Percentiles rank a stretch among this genome's conserved stretches.
These are phyloP conservation scores for Pterophyllum scalare DNA, from an alignment of 2,113 vertebrate species.

Conservation along the genomic window DNA sequence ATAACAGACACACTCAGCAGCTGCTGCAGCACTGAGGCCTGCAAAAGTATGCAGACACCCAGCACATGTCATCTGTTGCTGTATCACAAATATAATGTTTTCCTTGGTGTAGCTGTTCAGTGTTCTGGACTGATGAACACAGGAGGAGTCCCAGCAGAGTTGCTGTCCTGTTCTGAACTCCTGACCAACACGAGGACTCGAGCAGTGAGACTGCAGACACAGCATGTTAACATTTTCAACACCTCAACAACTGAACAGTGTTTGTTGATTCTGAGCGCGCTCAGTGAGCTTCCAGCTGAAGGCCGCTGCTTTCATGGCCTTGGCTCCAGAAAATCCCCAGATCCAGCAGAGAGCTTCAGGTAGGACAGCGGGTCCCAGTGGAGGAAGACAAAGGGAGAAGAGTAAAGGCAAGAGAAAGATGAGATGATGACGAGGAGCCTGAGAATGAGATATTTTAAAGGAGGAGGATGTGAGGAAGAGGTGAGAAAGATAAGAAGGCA, in stretches of 20 bases:
- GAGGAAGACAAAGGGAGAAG: neutral
- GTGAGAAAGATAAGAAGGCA: neutral
- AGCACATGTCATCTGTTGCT: neutral
- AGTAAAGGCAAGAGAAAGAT: neutral
- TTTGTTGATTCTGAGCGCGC: slow-evolving; percentile 51
- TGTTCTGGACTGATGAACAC: neutral
- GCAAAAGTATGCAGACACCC: neutral
- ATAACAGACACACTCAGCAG: neutral
- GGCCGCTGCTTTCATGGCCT: slow-evolving; percentile 52
- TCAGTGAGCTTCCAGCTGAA: slow-evolving; percentile 31
- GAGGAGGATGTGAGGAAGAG: neutral
- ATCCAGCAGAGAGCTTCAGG: slow-evolving; percentile 48
- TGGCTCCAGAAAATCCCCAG: slow-evolving; percentile 59
- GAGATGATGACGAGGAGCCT: neutral
- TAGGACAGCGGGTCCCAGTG: slow-evolving; percentile 28
- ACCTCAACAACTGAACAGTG: neutral
- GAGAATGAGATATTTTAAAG: slow-evolving; percentile 1
- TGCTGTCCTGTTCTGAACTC: neutral
- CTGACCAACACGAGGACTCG: neutral
- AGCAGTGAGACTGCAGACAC: slow-evolving; percentile 8
- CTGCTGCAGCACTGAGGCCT: neutral
- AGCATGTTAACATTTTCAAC: slow-evolving; percentile 35
- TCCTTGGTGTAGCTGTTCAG: neutral
- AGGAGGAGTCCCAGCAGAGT: slow-evolving; percentile 10
- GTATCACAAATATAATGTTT: neutral